phyloP scores from a whole-genome alignment of 2,113 vertebrate genomes.

The Sylvietta virens region DNA sequence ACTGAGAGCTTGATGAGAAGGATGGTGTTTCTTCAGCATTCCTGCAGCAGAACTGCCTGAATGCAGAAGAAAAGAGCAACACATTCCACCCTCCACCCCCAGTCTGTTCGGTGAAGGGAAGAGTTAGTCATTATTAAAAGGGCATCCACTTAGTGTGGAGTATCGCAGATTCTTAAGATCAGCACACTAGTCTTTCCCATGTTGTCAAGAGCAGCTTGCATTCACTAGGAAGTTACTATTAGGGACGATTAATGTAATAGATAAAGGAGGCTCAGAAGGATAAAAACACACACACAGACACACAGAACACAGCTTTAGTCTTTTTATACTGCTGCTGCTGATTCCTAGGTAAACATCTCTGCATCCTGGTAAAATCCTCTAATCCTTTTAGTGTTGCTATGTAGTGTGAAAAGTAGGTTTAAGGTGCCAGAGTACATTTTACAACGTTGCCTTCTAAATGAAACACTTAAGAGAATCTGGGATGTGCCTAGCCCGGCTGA shows the following conservation, averaged over 20 bases:
- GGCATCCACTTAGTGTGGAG: neutral
- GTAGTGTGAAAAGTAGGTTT: neutral
- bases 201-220: neutral
- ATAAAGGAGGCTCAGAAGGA: neutral
- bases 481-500: neutral
- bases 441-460: neutral
- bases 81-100: neutral
- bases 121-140: neutral
- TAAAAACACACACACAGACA: neutral
- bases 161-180: neutral
- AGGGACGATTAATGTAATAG: neutral
- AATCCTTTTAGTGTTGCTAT: neutral
- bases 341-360: neutral
- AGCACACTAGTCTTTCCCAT: neutral
- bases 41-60: neutral
- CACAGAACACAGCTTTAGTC: neutral
- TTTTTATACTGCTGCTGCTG: neutral
- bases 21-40: neutral
- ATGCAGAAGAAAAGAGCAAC: neutral
- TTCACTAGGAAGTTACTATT: neutral
- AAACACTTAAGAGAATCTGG: neutral
- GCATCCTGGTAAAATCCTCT: neutral
- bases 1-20: neutral
- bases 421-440: neutral
- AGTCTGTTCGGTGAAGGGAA: neutral